Percentiles rank a stretch among this genome's conserved stretches.
These are phyloP conservation scores for Microdon myrmicae DNA, from an alignment of 2,888 invertebrate genomes.

Conservation along the genomic window DNA sequence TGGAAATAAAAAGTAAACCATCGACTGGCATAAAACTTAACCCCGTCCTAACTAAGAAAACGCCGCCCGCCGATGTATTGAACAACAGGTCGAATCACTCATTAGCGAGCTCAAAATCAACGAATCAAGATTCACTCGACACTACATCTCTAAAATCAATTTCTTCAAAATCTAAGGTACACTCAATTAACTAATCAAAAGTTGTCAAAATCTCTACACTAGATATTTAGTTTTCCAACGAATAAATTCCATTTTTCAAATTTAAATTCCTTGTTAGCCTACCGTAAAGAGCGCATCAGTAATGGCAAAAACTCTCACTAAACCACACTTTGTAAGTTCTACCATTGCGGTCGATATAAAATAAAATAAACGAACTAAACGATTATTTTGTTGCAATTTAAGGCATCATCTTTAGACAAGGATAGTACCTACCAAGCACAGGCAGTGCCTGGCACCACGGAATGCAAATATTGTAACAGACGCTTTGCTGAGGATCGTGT, in stretches of 20 bases:
- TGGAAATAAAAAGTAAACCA: conserved; percentile 3
- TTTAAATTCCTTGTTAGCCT: conserved; percentile 16
- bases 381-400: neutral
- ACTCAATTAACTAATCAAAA: conserved; percentile 7
- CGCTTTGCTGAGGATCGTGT: conserved; percentile 85
- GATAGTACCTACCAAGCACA: conserved; percentile 17
- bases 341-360: neutral
- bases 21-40: conserved; percentile 59
- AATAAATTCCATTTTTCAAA: conserved; percentile 14
- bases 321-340: conserved; percentile 18
- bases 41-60: conserved; percentile 63
- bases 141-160: conserved; percentile 14
- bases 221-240: neutral
- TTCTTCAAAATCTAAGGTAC: conserved; percentile 34
- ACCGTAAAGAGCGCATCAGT: conserved; percentile 19
- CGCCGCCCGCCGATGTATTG: conserved; percentile 52
- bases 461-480: conserved; percentile 82
- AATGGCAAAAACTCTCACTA: conserved; percentile 27
- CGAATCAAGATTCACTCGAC: conserved; percentile 52
- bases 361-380: neutral
- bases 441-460: conserved; percentile 60
- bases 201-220: conserved; percentile 1
- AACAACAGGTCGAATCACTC: conserved; percentile 12
- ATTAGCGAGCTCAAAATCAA: conserved; percentile 30
- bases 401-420: conserved; percentile 12